Evolutionary conservation across 2,888 invertebrate genomes (phyloP), one percentile per base, ranked within the genome.

Genomic region (Pandemis cinnamomeana): DNA sequence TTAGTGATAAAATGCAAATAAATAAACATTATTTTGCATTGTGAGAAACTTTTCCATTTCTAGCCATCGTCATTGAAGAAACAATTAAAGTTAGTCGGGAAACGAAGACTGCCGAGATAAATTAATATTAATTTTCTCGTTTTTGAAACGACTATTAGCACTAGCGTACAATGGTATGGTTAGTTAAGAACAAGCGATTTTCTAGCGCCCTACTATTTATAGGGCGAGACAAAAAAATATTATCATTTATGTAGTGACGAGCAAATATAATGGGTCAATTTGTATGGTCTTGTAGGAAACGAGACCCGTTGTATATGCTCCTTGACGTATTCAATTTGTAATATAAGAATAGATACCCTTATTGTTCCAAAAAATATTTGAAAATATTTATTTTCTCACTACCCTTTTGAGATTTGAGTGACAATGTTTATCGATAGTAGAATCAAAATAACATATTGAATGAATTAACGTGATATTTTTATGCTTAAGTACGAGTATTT

Each of bases 41-140:
- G 41, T 42, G 13, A 64, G 5, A 41, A 64, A 64, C 46, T 64
- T 64, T 46, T 27, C 7, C 61, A n/a, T 61, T 61, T 61, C 41
- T 61, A 42, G n/a, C n/a, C 61, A 11, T 42, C 7, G 42, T 61
- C 42, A n/a, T 61, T 61, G 42, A 41, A 61, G 8, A 41, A 61
- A 61, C 42, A 61, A 41, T 61, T 42, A 61, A 61, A 61, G 41
- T 61, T 61, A 42, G 61, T 61, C 41, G 41, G 5, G 61, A 61
- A 11, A 58, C 27, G 27, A 10, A 27, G 58, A 58, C 58, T 58
- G 27, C 58, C 15, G 11, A 5, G 27, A 10, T 27, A 27, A 27
- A 58, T 55, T 58, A 27, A 53, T 48, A 53, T 53, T n/a, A 53
- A 58, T 58, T 0, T 20, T 55, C 53, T 20, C 15, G 7, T 55